Base-by-base conservation (phyloP, 2,888 invertebrate genomes). In the Chymomyza amoena region DNA sequence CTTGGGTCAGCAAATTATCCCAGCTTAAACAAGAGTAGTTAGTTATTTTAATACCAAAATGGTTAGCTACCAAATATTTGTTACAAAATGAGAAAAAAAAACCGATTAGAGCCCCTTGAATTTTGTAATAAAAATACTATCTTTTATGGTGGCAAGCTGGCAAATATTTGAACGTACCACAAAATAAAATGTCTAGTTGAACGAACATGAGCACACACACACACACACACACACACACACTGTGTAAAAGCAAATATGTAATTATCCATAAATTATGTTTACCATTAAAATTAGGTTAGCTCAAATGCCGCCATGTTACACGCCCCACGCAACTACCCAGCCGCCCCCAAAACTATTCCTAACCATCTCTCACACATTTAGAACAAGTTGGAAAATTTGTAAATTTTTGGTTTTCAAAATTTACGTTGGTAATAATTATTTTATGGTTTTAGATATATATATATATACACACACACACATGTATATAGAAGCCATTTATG, bases 251-350 rank as follows among this genome's bases (percentile, higher is more conserved):
- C 57, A 60, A 77, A 80, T 78, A 75, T 87, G 73, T 74, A 85
- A 87, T 78, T 85, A 87, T 72, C 65, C 73, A 72, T 76, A 72
- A 78, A 85, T 77, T 82, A 78, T 73, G 72, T 69, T 68, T 74
- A 66, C 76, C 68, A 57, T 73, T 74, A 60, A 72, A 73, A 78
- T 69, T 69, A 74, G 69, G 68, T 74, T 71, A 69, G 64, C 70
- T 64, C 45, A 54, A 57, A 18, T 54, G 54, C 64, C 56, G 18
- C 61, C 16, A 54, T 6, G 39, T 4, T 25, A n/a, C 7, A 6
- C 16, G 1, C 32, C 39, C 52, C 7, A 7, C n/a, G 5, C 10
- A 4, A 6, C n/a, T n/a, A 6, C n/a, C 2, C 10, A 13, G 32
- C 32, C 32, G 2, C 25, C 25, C 25, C 32, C 32, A 0, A 32